Percentiles rank a stretch among this genome's conserved stretches.
Conservation (phyloP, 2,888 invertebrate genomes). For the Sinhomidia bicolor region DNA sequence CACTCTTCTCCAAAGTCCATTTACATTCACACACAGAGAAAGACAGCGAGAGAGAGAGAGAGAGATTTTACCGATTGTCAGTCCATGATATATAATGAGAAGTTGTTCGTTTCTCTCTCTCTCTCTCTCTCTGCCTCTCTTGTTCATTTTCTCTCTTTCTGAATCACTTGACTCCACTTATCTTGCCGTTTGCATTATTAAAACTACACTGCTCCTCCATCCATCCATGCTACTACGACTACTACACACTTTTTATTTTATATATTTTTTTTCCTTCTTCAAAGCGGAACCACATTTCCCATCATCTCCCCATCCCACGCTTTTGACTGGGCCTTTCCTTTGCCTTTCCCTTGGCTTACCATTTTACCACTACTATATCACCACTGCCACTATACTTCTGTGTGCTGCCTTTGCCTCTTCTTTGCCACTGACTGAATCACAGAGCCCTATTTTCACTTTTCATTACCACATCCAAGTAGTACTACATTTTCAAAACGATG, state of each 20-base stretch:
- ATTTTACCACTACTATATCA: not conserved
- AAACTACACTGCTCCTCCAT: not conserved
- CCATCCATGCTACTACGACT: not conserved
- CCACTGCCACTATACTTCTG: not conserved
- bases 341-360: not conserved
- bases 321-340: not conserved
- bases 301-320: not conserved
- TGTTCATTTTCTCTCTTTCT: slow-evolving; percentile 33
- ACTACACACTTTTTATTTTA: not conserved
- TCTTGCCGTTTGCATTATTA: slow-evolving; percentile 7
- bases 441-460: not conserved
- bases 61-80: not conserved
- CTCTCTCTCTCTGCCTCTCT: too few species aligned
- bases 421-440: not conserved
- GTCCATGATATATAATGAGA: not conserved
- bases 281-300: slow-evolving; percentile 8
- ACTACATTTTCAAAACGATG: slow-evolving; percentile 8
- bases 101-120: not conserved
- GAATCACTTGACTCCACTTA: slow-evolving; percentile 31
- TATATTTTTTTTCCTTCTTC: not conserved
- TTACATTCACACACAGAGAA: not conserved
- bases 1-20: slow-evolving; percentile 4
- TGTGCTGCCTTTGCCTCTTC: not conserved
- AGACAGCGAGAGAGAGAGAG: not conserved
- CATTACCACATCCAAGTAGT: slow-evolving; percentile 2